Evolutionary conservation across 1,140 invertebrate species (phyloP).

Genomic region (Pachypsylla venusta): DNA sequence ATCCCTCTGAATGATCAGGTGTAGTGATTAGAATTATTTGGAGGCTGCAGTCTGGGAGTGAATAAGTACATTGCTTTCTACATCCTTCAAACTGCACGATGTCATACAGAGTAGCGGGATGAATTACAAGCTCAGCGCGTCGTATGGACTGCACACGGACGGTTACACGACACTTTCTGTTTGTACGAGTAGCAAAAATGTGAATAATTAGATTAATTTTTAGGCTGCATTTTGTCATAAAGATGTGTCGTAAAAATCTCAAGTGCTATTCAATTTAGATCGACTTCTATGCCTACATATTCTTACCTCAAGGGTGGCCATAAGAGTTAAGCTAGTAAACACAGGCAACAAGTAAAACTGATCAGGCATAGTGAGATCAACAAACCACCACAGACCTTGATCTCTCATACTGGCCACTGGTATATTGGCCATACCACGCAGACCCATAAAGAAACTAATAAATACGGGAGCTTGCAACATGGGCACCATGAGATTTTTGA

Average conservation of each 20-base stretch:
- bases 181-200: not conserved
- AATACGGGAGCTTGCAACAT: slow-evolving; percentile 76
- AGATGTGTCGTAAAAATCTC: slow-evolving; percentile 14
- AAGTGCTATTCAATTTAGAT: not conserved
- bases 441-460: slow-evolving; percentile 73
- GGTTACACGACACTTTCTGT: not conserved
- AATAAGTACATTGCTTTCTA: no score
- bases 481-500: slow-evolving; percentile 66
- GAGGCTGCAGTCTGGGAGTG: no score
- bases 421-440: slow-evolving; percentile 67
- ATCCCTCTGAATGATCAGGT: no score
- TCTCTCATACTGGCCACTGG: slow-evolving; percentile 74
- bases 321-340: slow-evolving; percentile 64
- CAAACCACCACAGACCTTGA: slow-evolving; percentile 89
- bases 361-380: slow-evolving; percentile 78
- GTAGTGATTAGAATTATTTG: no score
- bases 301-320: slow-evolving; percentile 57
- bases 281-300: not conserved
- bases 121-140: no score
- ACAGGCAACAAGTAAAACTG: slow-evolving; percentile 78
- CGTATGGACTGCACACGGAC: no score
- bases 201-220: not conserved
- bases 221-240: not conserved
- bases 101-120: no score
- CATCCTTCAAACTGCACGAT: no score